Percentiles rank a stretch among this genome's conserved stretches.
Conservation (phyloP, 2,888 invertebrate genomes). For the Tachina fera region DNA sequence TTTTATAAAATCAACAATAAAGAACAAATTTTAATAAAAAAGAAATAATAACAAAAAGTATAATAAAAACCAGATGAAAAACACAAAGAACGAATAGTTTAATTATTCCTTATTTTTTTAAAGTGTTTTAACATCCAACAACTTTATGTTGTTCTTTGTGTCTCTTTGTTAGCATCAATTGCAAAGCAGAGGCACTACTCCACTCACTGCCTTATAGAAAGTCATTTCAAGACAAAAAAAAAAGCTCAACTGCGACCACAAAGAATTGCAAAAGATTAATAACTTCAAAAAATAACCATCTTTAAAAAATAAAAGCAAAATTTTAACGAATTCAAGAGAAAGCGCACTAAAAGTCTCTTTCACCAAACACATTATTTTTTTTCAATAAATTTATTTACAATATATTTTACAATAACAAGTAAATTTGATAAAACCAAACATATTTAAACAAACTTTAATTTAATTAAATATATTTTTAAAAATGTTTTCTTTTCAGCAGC, state of each 20-base stretch:
- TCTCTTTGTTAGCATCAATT: slow-evolving; percentile 19
- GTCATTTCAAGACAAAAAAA: neutral
- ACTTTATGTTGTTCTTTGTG: slow-evolving; percentile 46
- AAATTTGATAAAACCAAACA: neutral
- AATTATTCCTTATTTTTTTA: neutral
- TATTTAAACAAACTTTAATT: too few species aligned
- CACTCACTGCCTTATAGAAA: neutral
- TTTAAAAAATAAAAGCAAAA: too few species aligned
- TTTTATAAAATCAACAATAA: neutral
- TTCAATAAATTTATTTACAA: too few species aligned
- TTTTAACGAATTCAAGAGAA: too few species aligned
- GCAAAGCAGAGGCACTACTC: neutral
- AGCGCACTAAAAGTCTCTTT: too few species aligned
- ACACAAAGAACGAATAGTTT: neutral
- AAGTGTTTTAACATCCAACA: neutral
- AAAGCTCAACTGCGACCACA: slow-evolving; percentile 30
- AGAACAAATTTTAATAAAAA: slow-evolving; percentile 3
- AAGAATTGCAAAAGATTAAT: slow-evolving; percentile 3
- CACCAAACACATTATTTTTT: neutral
- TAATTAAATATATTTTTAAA: too few species aligned
- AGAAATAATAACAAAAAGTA: neutral
- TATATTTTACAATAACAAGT: too few species aligned
- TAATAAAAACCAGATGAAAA: neutral
- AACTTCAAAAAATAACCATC: too few species aligned
- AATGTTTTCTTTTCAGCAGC: too few species aligned